Percentiles rank a stretch among this genome's conserved stretches.
Evolutionary conservation across 2,888 invertebrate species (phyloP).

Genomic region (Megastigmus dorsalis): DNA sequence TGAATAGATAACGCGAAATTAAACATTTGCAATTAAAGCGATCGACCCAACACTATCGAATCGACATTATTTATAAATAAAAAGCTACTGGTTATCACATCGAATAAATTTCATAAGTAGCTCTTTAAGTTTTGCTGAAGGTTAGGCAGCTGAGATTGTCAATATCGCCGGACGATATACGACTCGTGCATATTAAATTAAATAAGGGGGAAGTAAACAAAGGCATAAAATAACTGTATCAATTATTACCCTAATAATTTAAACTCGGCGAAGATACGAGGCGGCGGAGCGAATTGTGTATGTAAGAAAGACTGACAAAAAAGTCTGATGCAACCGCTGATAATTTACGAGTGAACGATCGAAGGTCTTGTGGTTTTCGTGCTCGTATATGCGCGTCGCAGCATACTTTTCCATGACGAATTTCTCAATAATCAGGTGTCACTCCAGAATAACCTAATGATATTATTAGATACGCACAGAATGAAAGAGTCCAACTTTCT

Average conservation of each 20-base stretch:
- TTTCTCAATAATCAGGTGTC: slow-evolving; percentile 8
- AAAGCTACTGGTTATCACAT: too few relatives aligned
- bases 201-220: slow-evolving; percentile 33
- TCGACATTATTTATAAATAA: too few relatives aligned
- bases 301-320: not conserved
- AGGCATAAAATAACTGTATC: slow-evolving; percentile 43
- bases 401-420: not conserved
- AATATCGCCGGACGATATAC: not conserved
- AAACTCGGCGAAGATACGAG: not conserved
- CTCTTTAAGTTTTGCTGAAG: slow-evolving; percentile 22
- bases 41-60: too few relatives aligned
- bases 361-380: not conserved
- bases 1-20: too few relatives aligned
- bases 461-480: not conserved
- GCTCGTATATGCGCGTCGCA: not conserved
- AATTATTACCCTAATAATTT: slow-evolving; percentile 40
- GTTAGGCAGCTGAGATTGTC: slow-evolving; percentile 19
- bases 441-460: not conserved
- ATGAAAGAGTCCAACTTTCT: slow-evolving; percentile 21
- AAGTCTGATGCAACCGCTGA: slow-evolving; percentile 33
- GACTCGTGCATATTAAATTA: slow-evolving; percentile 5
- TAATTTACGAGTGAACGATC: not conserved
- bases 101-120: slow-evolving; percentile 7
- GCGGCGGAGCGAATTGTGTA: not conserved
- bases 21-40: too few relatives aligned